Evolutionary conservation across 2,888 invertebrate species (phyloP).

Genomic region (Agrochola macilenta): DNA sequence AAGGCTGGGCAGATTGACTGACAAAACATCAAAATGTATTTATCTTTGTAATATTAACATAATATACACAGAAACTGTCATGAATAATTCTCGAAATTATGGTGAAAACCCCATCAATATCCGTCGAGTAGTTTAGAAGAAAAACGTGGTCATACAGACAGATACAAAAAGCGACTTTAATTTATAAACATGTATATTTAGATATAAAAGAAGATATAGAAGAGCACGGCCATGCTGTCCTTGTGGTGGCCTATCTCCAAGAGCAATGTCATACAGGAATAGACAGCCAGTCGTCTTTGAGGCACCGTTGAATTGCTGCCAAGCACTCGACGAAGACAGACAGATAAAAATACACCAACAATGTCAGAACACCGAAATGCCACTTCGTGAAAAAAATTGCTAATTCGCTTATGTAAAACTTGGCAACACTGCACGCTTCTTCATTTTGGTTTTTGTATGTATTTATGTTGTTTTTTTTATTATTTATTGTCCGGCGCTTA

Average conservation of each 20-base stretch:
- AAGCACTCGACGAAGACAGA: conserved; percentile 76
- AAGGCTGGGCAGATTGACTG: no score
- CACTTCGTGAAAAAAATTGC: conserved; percentile 70
- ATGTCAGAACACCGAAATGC: conserved; percentile 69
- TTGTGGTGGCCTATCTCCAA: conserved; percentile 74
- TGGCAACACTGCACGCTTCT: conserved; percentile 55
- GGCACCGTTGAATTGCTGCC: conserved; percentile 83
- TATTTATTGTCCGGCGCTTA: conserved; percentile 27
- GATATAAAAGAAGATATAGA: background rate
- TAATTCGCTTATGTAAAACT: conserved; percentile 72
- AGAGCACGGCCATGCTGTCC: conserved; percentile 72
- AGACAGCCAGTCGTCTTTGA: conserved; percentile 79
- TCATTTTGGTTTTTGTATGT: conserved; percentile 28
- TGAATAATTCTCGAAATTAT: background rate
- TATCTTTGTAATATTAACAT: no score
- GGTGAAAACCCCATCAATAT: background rate
- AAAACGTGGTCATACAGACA: background rate
- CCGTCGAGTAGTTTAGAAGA: background rate
- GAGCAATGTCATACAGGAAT: conserved; percentile 88
- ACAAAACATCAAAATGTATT: background rate
- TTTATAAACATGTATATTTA: background rate
- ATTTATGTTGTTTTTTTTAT: conserved; percentile 37
- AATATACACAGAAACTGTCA: background rate
- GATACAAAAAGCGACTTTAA: background rate
- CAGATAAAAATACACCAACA: conserved; percentile 80